Percentiles rank a stretch among this genome's conserved stretches.
These are phyloP conservation scores for Anisognathus igniventris DNA, from an alignment of 2,797 vertebrate species.

Conservation along the genomic window DNA sequence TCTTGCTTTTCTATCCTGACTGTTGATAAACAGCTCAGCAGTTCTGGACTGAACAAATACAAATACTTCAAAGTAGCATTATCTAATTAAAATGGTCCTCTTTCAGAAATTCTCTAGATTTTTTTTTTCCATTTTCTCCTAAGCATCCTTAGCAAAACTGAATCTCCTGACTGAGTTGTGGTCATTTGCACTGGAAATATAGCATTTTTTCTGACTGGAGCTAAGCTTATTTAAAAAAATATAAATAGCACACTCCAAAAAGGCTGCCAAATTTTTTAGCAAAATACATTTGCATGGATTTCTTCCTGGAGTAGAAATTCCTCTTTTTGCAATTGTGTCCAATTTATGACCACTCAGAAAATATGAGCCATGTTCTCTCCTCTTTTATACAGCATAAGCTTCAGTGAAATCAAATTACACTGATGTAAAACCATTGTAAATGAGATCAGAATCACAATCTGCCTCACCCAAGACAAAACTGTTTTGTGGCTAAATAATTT, in stretches of 20 bases:
- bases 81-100: not conserved
- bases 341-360: slow-evolving; percentile 46
- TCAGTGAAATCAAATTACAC: slow-evolving; percentile 45
- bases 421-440: slow-evolving; percentile 58
- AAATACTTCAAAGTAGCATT: not conserved
- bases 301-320: slow-evolving; percentile 22
- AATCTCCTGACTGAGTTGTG: not conserved
- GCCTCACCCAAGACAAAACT: slow-evolving; percentile 46
- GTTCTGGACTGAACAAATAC: not conserved
- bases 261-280: not conserved
- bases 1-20: not conserved
- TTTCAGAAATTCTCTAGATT: not conserved
- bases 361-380: slow-evolving; percentile 24
- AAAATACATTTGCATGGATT: slow-evolving; percentile 55
- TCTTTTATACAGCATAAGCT: not conserved
- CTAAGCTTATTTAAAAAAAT: not conserved
- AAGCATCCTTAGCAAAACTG: not conserved
- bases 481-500: slow-evolving; percentile 45
- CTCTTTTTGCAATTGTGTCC: slow-evolving; percentile 22
- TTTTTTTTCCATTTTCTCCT: not conserved
- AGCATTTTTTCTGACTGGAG: not conserved
- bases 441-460: slow-evolving; percentile 45
- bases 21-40: not conserved
- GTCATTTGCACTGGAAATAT: not conserved
- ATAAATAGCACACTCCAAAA: not conserved